phyloP scores from a whole-genome alignment of 1,140 invertebrate species.

The Caenorhabditis briggsae region DNA sequence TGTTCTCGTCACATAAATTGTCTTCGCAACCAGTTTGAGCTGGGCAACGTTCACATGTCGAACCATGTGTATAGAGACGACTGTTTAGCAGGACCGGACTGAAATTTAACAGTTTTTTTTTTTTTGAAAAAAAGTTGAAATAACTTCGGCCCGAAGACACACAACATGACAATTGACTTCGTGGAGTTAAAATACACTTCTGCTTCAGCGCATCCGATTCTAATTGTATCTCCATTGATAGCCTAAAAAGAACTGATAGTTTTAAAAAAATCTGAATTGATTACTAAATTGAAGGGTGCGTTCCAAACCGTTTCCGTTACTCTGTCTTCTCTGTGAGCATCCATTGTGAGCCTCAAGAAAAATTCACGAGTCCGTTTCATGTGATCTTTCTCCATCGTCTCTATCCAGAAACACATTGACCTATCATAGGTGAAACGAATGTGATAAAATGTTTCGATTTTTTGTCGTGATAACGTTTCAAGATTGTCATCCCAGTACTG shows the following conservation, averaged over 20 bases:
- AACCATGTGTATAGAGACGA: neutral
- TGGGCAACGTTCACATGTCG: neutral
- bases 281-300: neutral
- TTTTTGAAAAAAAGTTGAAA: too few relatives aligned
- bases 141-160: neutral
- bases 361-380: neutral
- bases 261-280: too few relatives aligned
- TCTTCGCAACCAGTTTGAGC: conserved; percentile 8
- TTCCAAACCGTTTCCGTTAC: neutral
- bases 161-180: neutral
- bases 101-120: neutral
- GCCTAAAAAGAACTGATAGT: neutral
- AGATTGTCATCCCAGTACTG: conserved; percentile 16
- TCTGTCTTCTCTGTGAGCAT: neutral
- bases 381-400: neutral
- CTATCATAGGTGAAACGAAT: neutral
- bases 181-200: neutral
- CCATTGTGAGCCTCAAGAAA: neutral
- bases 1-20: neutral
- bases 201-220: neutral
- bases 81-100: neutral
- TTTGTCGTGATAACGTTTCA: neutral
- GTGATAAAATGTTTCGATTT: neutral
- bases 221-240: neutral
- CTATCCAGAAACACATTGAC: neutral